Conservation (phyloP, 2,888 invertebrate species). For the Thelaira solivaga region DNA sequence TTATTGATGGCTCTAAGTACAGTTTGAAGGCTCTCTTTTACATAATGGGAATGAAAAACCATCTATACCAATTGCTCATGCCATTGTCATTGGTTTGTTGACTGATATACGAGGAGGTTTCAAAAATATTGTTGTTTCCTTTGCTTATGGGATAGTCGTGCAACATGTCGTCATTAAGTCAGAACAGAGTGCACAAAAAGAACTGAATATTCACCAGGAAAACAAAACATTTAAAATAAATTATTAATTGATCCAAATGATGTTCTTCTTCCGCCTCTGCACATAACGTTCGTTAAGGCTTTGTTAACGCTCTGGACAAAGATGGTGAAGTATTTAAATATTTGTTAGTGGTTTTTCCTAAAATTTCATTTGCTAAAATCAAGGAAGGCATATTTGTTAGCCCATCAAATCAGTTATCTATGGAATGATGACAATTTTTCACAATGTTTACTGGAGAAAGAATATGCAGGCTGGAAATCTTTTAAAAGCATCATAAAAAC, state of each 20-base stretch:
- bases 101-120: no score
- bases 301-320: no score
- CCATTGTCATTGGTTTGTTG: no score
- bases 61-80: not conserved
- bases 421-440: not conserved
- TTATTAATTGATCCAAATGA: slow-evolving; percentile 3
- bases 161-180: no score
- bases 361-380: not conserved
- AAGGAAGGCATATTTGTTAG: not conserved
- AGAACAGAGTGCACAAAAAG: no score
- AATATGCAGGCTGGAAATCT: not conserved
- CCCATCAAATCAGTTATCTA: not conserved
- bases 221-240: not conserved
- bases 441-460: not conserved
- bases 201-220: not conserved
- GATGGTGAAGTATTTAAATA: not conserved
- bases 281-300: no score
- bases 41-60: not conserved
- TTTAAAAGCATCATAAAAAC: not conserved
- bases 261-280: not conserved
- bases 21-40: not conserved
- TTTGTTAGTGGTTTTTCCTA: not conserved
- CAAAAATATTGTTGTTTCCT: no score
- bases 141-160: no score
- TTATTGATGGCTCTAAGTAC: not conserved